Evolutionary conservation across 2,113 vertebrate species (phyloP).

Genomic region (Onychostruthus taczanowskii): DNA sequence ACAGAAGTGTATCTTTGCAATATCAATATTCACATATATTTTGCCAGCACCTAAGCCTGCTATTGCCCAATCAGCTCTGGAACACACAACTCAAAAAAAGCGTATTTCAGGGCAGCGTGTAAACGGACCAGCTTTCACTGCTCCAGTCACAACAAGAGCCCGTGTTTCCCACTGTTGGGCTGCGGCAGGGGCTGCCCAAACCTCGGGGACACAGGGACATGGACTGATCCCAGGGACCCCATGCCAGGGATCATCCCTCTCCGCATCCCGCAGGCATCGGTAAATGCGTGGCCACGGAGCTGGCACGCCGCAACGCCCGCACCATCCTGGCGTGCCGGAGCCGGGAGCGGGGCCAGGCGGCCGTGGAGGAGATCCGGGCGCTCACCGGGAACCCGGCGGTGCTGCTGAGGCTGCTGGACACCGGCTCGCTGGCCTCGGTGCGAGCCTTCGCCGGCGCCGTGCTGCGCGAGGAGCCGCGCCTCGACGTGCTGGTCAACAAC

Average conservation of each 20-base stretch:
- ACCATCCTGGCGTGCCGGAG: conserved; percentile 85
- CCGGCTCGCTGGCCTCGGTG: conserved; percentile 80
- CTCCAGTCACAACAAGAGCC: too few species aligned
- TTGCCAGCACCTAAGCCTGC: too few species aligned
- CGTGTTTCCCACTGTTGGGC: too few species aligned
- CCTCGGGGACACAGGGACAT: too few species aligned
- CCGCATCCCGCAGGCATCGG: conserved; percentile 74
- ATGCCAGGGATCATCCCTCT: rapidly evolving
- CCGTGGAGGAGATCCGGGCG: conserved; percentile 71
- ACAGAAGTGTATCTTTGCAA: too few species aligned
- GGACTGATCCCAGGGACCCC: not conserved
- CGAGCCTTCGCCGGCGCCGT: conserved; percentile 71
- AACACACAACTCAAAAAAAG: too few species aligned
- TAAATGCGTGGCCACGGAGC: conserved; percentile 80
- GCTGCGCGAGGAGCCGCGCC: conserved; percentile 71
- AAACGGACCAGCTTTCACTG: too few species aligned
- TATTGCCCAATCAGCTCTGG: too few species aligned
- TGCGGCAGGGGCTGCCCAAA: not conserved
- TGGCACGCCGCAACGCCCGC: conserved; percentile 79
- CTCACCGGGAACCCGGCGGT: conserved; percentile 72
- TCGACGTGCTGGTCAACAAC: conserved; percentile 88
- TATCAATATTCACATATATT: too few species aligned
- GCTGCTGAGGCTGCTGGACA: conserved; percentile 77
- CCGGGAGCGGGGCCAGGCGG: conserved; percentile 59
- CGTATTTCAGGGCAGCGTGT: too few species aligned